Base-by-base conservation (phyloP, 2,113 vertebrate species). In the Channa maculata region DNA sequence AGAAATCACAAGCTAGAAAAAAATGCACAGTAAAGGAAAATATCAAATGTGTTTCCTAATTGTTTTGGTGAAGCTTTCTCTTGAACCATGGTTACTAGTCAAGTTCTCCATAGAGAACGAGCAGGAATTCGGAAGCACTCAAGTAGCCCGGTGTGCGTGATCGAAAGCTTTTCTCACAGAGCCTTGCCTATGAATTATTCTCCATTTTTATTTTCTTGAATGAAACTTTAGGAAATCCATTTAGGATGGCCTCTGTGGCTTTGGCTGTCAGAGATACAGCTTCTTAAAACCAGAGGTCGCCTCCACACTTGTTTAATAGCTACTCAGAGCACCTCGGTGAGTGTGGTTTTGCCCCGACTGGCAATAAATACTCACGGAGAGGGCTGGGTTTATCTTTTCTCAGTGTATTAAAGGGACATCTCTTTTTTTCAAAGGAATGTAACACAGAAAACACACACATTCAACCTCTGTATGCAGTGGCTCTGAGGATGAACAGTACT, bases 141-240 rank as follows among this genome's bases (percentile, higher is more conserved):
- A 61, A 57, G 66, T 53, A 77, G 50, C 44, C 62, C 46, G 50
- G 7, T 34, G 48, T 77, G 24, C 24, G 11, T 77, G 67, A 68
- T 59, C 8, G 36, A 68, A 77, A 75, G 50, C 43, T 70, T 71
- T 58, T 71, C 64, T 65, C 8, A 1, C 61, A 46, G 74, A 68
- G 37, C 58, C 64, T 75, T 84, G 71, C 24, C 33, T 73, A 67
- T 70, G 61, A 65, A 74, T 83, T 71, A 52, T 37, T 70, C 73
- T 75, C 63, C 68, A 70, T 85, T 90, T 88, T 84, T 89, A 66
- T 78, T 88, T 83, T 82, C 57, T 65, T 69, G 71, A 90, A 87
- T 88, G 82, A 90, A 92, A 90, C 85, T 90, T 86, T 65, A 72
- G 81, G 77, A 92, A 88, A 91, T 90, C 86, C 86, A 88, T 92